Evolutionary conservation across 2,113 vertebrate genomes (phyloP), one percentile per base, ranked within the genome.

Genomic region (Malaclemys terrapin): DNA sequence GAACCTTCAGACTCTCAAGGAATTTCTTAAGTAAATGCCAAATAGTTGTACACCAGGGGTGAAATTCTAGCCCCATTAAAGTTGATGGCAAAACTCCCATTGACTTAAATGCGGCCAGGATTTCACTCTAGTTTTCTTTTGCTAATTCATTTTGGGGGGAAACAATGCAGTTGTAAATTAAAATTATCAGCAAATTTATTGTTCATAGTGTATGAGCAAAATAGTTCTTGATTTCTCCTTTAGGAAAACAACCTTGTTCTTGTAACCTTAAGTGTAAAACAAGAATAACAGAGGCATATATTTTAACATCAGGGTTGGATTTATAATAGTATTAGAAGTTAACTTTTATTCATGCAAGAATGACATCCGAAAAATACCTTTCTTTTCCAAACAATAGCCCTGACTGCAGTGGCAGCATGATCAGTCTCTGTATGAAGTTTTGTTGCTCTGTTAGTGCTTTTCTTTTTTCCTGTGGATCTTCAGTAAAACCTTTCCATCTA

Each of bases 371-470:
- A 69, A 69, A 69, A 35, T 69, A 69, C 16, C 62, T 35, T 35
- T 35, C 59, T 65, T 69, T 69, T 35, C 35, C 62, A 69, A n/a
- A 69, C 35, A 69, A n/a, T 69, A 69, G 35, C 4, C 9, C 65
- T 38, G 65, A 72, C 35, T 72, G n/a, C n/a, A 38, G 38, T 20
- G 65, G n/a, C 47, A 82, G 57, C 42, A 89, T 62, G 85, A 97
- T 93, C 80, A 96, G 90, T 87, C 89, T 82, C 47, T 95, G 96
- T 82, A 80, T 89, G 84, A 96, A 97, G 84, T 80, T 94, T 84
- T 79, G 69, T 83, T 93, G 76, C 54, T 91, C 0, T 16, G 3
- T 7, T 72, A 45, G 14, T 94, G 9, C 47, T 89, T 93, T 92
- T 93, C 59, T 80, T 87, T 92, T 49, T 29, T 14, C 35, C 14